Base-by-base conservation (phyloP, 1,140 invertebrate genomes). In the Drosophila arawakana region DNA sequence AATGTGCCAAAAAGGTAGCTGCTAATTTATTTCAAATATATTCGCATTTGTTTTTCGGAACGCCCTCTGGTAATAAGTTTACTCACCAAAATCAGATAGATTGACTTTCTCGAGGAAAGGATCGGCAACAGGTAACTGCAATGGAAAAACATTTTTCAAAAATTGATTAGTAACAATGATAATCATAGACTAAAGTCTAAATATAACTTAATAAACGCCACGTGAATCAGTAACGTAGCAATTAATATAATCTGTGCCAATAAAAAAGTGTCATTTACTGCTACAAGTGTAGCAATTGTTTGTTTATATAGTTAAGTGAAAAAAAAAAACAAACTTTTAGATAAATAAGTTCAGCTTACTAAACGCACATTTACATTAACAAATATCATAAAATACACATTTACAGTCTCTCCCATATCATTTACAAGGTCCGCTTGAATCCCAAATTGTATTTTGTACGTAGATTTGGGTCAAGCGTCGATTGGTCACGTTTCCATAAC, bases 71-170 rank as follows among this genome's bases (percentile, higher is more conserved):
- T 9, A 13, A 46, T 7, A 52, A 21, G 41, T 46, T 62, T 61
- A 96, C 96, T 96, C 93, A 97, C 96, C 96, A 85, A 97, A 94
- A 94, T 97, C 96, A 25, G 96, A 96, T 55, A 97, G 94, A 84
- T 95, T 96, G 78, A 97, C 95, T 94, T 97, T 97, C 92, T 97
- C 97, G 92, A 97, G 92, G 93, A 98, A 97, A 21, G 97, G 97
- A 93, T 97, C 97, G 15, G 96, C 96, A 7, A 97, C 96, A 46
- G 97, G 97, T 85, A 98, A 94, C 97, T 98, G 94, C 49, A 97
- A 96, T 43, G 11, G 62, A 50, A 52, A 39, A 7, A 15, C 15
- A 37, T 62, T 43, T n/a, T 37, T n/a, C 21, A 58, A 47, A 30
- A 18, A 8, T 52, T 52, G 13, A 2, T 10, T 41, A 10, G 11